Conservation (phyloP, 2,113 vertebrate species). For the Canis aureus region DNA sequence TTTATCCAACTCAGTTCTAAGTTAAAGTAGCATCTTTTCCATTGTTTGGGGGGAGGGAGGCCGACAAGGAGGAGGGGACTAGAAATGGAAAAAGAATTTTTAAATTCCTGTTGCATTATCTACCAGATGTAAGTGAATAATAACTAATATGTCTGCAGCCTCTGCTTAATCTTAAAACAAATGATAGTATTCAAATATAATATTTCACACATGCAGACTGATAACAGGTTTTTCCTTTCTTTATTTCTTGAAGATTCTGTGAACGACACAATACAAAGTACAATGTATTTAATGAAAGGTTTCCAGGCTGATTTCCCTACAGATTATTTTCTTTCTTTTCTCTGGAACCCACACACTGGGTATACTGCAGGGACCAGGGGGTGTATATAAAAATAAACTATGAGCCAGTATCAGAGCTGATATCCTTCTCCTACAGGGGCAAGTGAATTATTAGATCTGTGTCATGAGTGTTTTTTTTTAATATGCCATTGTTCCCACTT, state of each 20-base stretch:
- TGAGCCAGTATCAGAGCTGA: conserved; percentile 87
- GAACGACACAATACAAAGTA: conserved; percentile 89
- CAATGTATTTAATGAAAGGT: conserved; percentile 92
- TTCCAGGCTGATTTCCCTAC: conserved; percentile 91
- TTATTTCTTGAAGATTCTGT: conserved; percentile 88
- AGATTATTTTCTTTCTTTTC: conserved; percentile 91
- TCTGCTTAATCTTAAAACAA: conserved; percentile 90
- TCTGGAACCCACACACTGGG: conserved; percentile 88
- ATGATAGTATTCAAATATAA: conserved; percentile 90
- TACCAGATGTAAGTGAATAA: conserved; percentile 88
- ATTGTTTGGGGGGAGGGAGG: conserved; percentile 16
- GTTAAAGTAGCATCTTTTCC: conserved; percentile 79
- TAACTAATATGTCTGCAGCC: conserved; percentile 86
- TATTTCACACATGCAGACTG: conserved; percentile 87
- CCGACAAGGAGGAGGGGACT: conserved; percentile 60
- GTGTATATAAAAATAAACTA: conserved; percentile 92
- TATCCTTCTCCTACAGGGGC: conserved; percentile 89
- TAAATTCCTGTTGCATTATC: conserved; percentile 85
- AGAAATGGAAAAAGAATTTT: conserved; percentile 71
- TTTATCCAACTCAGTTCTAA: conserved; percentile 81
- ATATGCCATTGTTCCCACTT: conserved; percentile 91
- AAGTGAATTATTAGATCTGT: conserved; percentile 93
- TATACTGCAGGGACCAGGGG: conserved; percentile 89
- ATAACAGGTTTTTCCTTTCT: conserved; percentile 86
- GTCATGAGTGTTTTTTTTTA: conserved; percentile 91